Evolutionary conservation across 2,888 invertebrate species (phyloP), one percentile per base, ranked within the genome.

Genomic region (Ochlodes sylvanus): DNA sequence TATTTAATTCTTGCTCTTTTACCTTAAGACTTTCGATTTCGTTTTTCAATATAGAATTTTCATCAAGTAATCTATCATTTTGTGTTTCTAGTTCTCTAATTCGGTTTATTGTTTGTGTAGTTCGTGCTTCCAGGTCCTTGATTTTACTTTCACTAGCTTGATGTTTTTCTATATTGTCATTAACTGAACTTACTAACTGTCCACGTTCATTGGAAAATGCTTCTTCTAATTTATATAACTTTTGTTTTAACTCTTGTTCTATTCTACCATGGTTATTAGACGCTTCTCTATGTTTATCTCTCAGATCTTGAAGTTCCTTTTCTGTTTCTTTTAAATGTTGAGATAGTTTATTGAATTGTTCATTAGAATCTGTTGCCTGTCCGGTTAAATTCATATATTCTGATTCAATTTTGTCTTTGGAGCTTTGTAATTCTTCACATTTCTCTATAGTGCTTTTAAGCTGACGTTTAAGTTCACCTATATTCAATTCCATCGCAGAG

Each of bases 361-460:
- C 94, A 75, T 94, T 94, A 0, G 95, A 95, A 79, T 95, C 94
- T 15, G 93, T 94, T 0, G 95, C 92, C 71, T 94, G 94, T 55
- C 93, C 94, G 61, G 94, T 94, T 47, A 95, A 80, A 77, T 92
- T 93, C 63, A 94, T 85, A 70, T 96, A 93, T 79, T 96, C 95
- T 6, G 90, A 79, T 84, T 96, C 95, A 19, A 94, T 85, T 65
- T 94, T 94, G 15, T 92, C 94, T 78, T 95, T 95, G 70, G 94
- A 90, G 56, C 89, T 92, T 70, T 90, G 86, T 65, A 95, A 78
- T 72, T 95, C 94, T 4, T 86, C 85, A 74, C 94, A 93, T 82
- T 95, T 95, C 76, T 95, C 94, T 73, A 93, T 89, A 10, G 94
- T 85, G 73, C 94, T 92, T 58, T 89, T 86, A 10, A 94, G 82